Conservation (phyloP, 2,888 invertebrate genomes). For the Conomelus anceps region DNA sequence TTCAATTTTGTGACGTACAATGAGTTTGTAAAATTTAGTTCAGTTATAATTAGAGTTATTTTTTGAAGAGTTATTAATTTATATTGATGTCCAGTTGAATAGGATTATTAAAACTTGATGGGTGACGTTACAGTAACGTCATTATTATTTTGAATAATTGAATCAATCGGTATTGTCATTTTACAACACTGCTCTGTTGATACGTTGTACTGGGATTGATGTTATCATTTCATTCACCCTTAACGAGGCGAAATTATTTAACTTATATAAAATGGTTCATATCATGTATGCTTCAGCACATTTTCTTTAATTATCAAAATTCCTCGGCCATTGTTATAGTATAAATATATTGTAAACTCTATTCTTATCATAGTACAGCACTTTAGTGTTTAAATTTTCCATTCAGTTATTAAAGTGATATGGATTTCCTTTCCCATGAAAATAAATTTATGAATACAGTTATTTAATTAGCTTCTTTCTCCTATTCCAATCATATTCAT, state of each 20-base stretch:
- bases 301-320: neutral
- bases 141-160: neutral
- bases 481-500: no score
- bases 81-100: neutral
- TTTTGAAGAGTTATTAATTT: neutral
- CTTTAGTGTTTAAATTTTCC: no score
- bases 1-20: neutral
- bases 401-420: no score
- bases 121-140: neutral
- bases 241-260: neutral
- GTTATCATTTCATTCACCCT: neutral
- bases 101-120: neutral
- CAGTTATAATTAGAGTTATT: no score
- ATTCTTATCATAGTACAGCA: no score
- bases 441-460: no score
- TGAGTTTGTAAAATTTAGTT: neutral
- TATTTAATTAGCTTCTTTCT: no score
- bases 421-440: no score
- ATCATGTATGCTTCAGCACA: no score
- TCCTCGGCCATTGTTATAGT: no score
- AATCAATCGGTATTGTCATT: neutral
- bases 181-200: neutral
- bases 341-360: no score
- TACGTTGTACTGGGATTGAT: no score
- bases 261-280: neutral